Evolutionary conservation across 1,140 invertebrate genomes (phyloP).

Genomic region (Eurytemora carolleeae): DNA sequence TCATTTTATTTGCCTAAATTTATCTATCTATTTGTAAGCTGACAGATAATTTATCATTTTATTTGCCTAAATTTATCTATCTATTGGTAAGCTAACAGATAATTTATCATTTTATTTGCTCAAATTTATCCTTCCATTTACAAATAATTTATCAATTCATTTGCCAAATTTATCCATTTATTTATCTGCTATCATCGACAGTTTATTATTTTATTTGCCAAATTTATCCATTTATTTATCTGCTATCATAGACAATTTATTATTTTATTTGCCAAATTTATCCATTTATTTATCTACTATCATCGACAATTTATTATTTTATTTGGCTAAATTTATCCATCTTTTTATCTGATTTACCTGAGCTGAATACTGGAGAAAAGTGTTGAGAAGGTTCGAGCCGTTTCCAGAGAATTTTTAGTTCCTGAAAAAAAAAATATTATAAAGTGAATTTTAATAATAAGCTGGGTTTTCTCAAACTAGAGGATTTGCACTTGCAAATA

Average conservation of each 20-base stretch:
- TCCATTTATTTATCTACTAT: slow-evolving; percentile 27
- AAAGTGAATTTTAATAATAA: slow-evolving; percentile 41
- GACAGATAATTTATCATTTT: too few relatives aligned
- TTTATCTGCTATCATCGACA: slow-evolving; percentile 8
- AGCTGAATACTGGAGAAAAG: slow-evolving; percentile 41
- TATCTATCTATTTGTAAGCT: too few relatives aligned
- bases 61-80: too few relatives aligned
- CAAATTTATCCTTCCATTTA: too few relatives aligned
- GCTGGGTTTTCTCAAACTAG: slow-evolving; percentile 37
- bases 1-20: too few relatives aligned
- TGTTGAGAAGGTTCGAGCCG: slow-evolving; percentile 42
- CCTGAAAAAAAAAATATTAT: slow-evolving; percentile 40
- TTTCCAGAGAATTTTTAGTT: slow-evolving; percentile 43
- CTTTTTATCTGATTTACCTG: slow-evolving; percentile 32
- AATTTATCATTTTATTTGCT: too few relatives aligned
- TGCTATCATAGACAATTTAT: slow-evolving; percentile 1
- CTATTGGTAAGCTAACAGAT: too few relatives aligned
- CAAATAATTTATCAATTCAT: too few relatives aligned
- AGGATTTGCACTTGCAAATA: too few relatives aligned
- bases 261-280: neutral
- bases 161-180: neutral
- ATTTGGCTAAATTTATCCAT: slow-evolving; percentile 27
- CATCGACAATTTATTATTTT: slow-evolving; percentile 30
- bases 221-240: neutral
- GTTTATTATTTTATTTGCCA: too few relatives aligned